Percentiles rank a stretch among this genome's conserved stretches.
Conservation (phyloP, 30 jellyfish, hydroid and myxozoan species). For the Aurelia aurita region DNA sequence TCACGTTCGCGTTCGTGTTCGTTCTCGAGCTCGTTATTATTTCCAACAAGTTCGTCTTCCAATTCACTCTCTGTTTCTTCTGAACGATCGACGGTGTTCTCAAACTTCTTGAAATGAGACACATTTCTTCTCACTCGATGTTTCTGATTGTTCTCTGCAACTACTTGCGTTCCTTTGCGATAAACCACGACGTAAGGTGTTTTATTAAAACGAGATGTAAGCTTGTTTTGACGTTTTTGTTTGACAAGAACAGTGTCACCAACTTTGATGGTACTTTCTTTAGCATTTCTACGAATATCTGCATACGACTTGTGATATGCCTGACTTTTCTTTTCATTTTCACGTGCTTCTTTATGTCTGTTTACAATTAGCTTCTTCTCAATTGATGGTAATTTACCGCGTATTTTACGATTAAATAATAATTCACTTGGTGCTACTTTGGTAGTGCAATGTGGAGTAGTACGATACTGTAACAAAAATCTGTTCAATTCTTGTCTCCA, state of each 20-base stretch:
- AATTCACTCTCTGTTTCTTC: constrained; percentile 17
- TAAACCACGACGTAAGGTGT: no score
- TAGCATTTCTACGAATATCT: no score
- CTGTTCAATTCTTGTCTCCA: background rate
- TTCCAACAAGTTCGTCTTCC: constrained; percentile 9
- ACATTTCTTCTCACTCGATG: constrained; percentile 22
- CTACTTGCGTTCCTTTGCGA: no score
- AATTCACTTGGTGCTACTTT: constrained; percentile 6
- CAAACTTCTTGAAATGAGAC: constrained; percentile 36
- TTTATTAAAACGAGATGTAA: no score
- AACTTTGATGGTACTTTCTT: no score
- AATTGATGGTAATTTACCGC: constrained; percentile 10
- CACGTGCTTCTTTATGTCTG: no score
- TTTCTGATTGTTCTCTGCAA: constrained; percentile 20
- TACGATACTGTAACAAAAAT: constrained; percentile 7
- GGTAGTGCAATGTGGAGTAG: constrained; percentile 2
- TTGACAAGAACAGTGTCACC: no score
- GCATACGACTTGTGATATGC: no score
- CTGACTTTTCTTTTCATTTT: no score
- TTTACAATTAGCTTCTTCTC: background rate
- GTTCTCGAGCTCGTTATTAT: background rate
- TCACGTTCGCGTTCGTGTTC: background rate
- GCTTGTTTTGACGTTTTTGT: no score
- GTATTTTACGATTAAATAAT: constrained; percentile 3
- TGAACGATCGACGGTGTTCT: constrained; percentile 1